Conservation (phyloP, 2,888 invertebrate genomes). For the Nomada hirtipes region DNA sequence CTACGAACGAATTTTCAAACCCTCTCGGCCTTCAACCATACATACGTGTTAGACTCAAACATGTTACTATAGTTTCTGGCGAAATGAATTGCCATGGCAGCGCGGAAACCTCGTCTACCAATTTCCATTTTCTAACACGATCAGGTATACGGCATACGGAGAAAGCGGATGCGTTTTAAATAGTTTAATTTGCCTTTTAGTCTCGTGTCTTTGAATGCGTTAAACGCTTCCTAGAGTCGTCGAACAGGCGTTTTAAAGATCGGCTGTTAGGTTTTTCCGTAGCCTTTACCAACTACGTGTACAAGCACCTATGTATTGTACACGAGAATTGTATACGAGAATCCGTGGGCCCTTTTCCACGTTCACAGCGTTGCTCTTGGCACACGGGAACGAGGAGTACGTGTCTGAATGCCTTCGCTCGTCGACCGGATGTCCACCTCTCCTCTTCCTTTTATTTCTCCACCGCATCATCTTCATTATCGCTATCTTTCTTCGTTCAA, state of each 20-base stretch:
- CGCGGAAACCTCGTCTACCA: conserved; percentile 1
- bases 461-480: conserved; percentile 75
- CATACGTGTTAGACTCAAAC: too few relatives aligned
- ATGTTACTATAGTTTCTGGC: too few relatives aligned
- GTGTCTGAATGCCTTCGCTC: conserved; percentile 72
- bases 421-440: conserved; percentile 75
- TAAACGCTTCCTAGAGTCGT: conserved; percentile 15
- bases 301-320: too few relatives aligned
- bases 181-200: conserved; percentile 50
- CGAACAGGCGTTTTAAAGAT: not conserved
- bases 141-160: not conserved
- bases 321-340: conserved; percentile 14
- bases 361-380: conserved; percentile 36
- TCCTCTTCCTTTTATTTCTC: conserved; percentile 68
- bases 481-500: conserved; percentile 64
- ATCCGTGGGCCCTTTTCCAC: conserved; percentile 43
- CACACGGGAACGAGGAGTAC: conserved; percentile 48
- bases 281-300: conserved; percentile 16
- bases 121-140: conserved; percentile 37
- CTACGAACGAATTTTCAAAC: conserved; percentile 24
- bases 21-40: not conserved
- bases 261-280: not conserved
- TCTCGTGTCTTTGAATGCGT: conserved; percentile 27
- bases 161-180: conserved; percentile 26
- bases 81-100: too few relatives aligned